These are phyloP conservation scores for Rhagologus leucostigma DNA, from an alignment of 2,113 vertebrate species.

Conservation along the genomic window DNA sequence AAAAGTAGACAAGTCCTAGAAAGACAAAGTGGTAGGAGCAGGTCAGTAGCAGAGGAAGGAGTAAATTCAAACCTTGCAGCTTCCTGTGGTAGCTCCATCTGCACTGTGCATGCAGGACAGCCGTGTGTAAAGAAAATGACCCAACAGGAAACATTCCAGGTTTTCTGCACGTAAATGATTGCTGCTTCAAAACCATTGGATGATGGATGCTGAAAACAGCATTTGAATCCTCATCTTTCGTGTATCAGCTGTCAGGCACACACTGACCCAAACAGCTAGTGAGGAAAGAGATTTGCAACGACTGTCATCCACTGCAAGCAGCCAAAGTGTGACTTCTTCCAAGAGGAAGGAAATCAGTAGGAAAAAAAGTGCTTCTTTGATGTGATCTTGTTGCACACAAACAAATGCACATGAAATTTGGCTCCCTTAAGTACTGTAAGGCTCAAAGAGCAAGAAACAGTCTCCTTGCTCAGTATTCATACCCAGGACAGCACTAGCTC, in stretches of 20 bases:
- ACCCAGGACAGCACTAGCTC: neutral
- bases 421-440: neutral
- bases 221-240: neutral
- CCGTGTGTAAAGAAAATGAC: neutral
- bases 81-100: neutral
- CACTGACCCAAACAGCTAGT: neutral
- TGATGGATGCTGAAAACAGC: neutral
- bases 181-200: neutral
- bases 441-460: neutral
- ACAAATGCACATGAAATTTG: neutral
- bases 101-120: neutral
- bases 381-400: neutral
- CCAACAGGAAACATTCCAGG: neutral
- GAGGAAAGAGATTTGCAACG: neutral
- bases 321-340: neutral
- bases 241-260: neutral
- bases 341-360: neutral
- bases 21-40: neutral
- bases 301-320: neutral
- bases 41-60: neutral
- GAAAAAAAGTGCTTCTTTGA: neutral
- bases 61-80: neutral
- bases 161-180: neutral
- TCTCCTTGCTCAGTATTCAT: neutral
- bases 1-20: neutral